Base-by-base conservation (phyloP, 2,888 invertebrate species). In the Drosophila siamana region DNA sequence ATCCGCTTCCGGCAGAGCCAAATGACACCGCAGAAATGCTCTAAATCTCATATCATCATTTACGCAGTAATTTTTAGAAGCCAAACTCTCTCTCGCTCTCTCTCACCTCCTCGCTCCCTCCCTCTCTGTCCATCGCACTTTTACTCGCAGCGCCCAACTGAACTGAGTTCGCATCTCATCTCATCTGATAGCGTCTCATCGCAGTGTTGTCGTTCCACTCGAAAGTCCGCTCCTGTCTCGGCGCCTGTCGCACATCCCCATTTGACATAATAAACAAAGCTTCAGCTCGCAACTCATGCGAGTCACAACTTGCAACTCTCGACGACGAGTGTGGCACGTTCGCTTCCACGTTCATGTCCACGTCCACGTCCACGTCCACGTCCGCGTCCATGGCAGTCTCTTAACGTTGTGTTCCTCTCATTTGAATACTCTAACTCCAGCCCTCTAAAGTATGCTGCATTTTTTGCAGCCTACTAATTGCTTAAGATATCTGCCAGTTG, bases 31-130 rank as follows among this genome's bases (percentile, higher is more conserved):
- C 86, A 82, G 75, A 87, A 85, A 76, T 84, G 84, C 71, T 72
- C 80, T 69, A 87, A 85, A 86, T 84, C 85, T 82, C 85, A 85
- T 87, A 82, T 80, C 85, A 85, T 81, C 87, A 84, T 84, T 85
- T 84, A 85, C 84, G 86, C 72, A 84, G 87, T 75, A 74, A 79
- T 80, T 80, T 80, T 83, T 83, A 65, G 72, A 69, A 72, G 60
- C 48, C 55, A 71, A 67, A 56, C 46, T 48, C 64, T 28, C 3
- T 33, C 30, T n/a, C 30, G 9, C 9, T 30, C 30, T 30, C 2
- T 0, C 28, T 28, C 28, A 3, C n/a, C n/a, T n/a, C n/a, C n/a
- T n/a, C n/a, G n/a, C n/a, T n/a, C n/a, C n/a, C 28, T 11, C 8
- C 8, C 28, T 28, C 30, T 30, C 11, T 11, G 4, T 30, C 4